These are phyloP conservation scores for Alexandromys fortis DNA, from an alignment of 2,113 vertebrate genomes.

Conservation along the genomic window DNA sequence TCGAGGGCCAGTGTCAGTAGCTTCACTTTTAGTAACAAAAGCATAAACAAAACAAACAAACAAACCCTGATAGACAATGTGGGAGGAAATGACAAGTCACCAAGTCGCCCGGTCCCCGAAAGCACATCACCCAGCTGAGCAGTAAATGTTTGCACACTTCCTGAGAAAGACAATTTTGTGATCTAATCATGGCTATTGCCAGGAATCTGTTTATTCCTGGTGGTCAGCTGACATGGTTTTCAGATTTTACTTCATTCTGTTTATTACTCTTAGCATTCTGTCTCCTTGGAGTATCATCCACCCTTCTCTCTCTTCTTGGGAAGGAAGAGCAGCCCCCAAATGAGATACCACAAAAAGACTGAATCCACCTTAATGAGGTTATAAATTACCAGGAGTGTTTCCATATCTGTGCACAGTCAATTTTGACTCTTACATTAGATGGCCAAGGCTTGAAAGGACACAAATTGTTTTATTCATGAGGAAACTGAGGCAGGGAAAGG, in stretches of 20 bases:
- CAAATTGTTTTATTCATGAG: slow-evolving; percentile 41
- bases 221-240: slow-evolving; percentile 70
- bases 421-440: not conserved
- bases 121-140: slow-evolving; percentile 64
- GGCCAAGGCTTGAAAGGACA: not conserved
- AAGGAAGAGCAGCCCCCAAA: not conserved
- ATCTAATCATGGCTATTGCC: slow-evolving; percentile 62
- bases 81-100: slow-evolving; percentile 67
- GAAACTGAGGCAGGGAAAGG: slow-evolving; percentile 67
- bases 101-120: slow-evolving; percentile 67
- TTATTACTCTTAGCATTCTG: not conserved
- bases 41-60: not conserved
- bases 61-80: slow-evolving; percentile 65
- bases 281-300: not conserved
- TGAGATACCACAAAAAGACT: not conserved
- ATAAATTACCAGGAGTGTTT: not conserved
- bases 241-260: slow-evolving; percentile 54
- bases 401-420: not conserved
- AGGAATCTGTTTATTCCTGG: slow-evolving; percentile 73
- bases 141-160: slow-evolving; percentile 75
- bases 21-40: slow-evolving; percentile 71
- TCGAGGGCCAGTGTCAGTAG: slow-evolving; percentile 32
- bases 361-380: not conserved
- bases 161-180: slow-evolving; percentile 74
- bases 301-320: not conserved